These are phyloP conservation scores for Apodemia duryi DNA, from an alignment of 2,888 invertebrate species.

Conservation along the genomic window DNA sequence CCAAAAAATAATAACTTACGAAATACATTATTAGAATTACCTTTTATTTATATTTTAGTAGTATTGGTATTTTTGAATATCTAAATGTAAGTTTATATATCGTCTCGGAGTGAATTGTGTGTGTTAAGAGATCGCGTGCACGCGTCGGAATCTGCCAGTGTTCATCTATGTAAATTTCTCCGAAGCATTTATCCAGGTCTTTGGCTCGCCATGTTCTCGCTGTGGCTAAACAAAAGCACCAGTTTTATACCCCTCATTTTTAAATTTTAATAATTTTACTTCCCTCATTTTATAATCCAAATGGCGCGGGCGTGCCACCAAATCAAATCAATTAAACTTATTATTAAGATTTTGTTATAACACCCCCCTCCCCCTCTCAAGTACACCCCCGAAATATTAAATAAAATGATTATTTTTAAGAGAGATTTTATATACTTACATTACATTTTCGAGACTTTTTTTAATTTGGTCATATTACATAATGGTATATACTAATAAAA, in stretches of 20 bases:
- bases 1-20: no score
- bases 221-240: slow-evolving; percentile 52
- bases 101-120: slow-evolving; percentile 7
- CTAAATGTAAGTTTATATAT: slow-evolving; percentile 1
- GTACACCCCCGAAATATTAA: no score
- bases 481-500: no score
- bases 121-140: slow-evolving; percentile 42
- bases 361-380: no score
- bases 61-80: not conserved
- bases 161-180: slow-evolving; percentile 78
- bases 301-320: not conserved
- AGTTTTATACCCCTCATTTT: slow-evolving; percentile 41
- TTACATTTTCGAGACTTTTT: no score
- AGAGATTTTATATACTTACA: no score
- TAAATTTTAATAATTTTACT: slow-evolving; percentile 30
- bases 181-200: slow-evolving; percentile 70
- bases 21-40: no score
- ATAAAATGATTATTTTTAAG: no score
- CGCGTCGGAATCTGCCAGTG: slow-evolving; percentile 58
- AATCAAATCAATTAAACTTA: no score
- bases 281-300: slow-evolving; percentile 10
- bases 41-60: not conserved
- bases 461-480: no score
- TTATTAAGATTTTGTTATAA: no score
- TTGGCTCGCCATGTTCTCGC: slow-evolving; percentile 57